These are phyloP conservation scores for Callyntrura sp. DNA, from an alignment of 2,888 invertebrate genomes.

Conservation along the genomic window DNA sequence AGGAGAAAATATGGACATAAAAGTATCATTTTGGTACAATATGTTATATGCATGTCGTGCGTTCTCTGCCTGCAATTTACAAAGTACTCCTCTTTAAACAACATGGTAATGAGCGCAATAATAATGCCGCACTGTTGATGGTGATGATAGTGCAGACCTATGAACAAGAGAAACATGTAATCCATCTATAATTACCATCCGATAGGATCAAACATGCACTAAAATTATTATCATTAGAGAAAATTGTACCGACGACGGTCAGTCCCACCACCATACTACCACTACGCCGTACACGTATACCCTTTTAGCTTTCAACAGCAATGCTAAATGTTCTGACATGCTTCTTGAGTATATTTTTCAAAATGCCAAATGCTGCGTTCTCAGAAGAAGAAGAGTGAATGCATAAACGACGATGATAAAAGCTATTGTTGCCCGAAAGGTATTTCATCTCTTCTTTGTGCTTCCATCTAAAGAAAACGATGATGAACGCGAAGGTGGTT, in stretches of 20 bases:
- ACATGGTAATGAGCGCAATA: conserved; percentile 30
- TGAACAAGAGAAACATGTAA: conserved; percentile 51
- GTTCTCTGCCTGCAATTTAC: not conserved
- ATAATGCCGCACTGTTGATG: not conserved
- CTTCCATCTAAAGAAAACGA: conserved; percentile 49
- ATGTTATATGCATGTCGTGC: not conserved
- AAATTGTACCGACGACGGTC: conserved; percentile 42
- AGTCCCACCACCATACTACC: conserved; percentile 3
- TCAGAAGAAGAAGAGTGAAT: not conserved
- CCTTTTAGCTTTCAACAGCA: conserved; percentile 39
- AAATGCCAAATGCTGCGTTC: conserved; percentile 13
- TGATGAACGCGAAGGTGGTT: not conserved
- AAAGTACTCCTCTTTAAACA: conserved; percentile 15
- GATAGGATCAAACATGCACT: conserved; percentile 71
- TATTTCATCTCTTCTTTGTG: conserved; percentile 52
- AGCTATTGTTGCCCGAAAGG: conserved; percentile 24
- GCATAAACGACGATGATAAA: conserved; percentile 14
- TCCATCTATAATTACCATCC: conserved; percentile 69
- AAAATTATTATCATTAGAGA: conserved; percentile 73
- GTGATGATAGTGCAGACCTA: conserved; percentile 30
- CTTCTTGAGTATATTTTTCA: conserved; percentile 4
- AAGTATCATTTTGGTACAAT: not conserved
- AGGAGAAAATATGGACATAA: not conserved
- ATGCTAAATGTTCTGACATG: not conserved
- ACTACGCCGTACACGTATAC: not conserved